Percentiles rank a stretch among this genome's conserved stretches.
These are phyloP conservation scores for Meteorus sp. DNA, from an alignment of 1,140 invertebrate genomes.

Conservation along the genomic window DNA sequence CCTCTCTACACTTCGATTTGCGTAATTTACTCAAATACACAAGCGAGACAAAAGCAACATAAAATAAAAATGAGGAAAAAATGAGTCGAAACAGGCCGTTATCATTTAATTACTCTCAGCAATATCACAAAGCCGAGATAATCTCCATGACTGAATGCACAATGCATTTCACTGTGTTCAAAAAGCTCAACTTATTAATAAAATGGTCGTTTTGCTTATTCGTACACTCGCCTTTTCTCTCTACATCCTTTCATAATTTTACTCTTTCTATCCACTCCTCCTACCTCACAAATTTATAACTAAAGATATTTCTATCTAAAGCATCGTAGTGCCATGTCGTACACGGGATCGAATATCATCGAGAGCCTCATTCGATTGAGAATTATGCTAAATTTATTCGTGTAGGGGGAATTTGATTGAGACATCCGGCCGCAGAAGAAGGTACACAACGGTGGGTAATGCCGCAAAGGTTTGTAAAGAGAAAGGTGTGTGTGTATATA, in stretches of 20 bases:
- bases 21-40: slow-evolving; percentile 22
- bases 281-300: too few species aligned
- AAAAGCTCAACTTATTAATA: slow-evolving; percentile 52
- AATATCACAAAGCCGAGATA: slow-evolving; percentile 39
- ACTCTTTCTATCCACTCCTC: too few species aligned
- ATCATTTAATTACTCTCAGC: slow-evolving; percentile 47
- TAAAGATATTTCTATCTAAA: too few species aligned
- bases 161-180: slow-evolving; percentile 39
- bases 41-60: slow-evolving; percentile 17
- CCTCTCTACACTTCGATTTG: slow-evolving; percentile 1
- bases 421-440: slow-evolving; percentile 3
- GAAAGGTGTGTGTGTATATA: background rate
- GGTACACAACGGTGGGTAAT: background rate
- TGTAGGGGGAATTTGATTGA: slow-evolving; percentile 12
- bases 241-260: background rate
- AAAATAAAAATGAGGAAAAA: slow-evolving; percentile 21
- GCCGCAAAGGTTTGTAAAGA: background rate
- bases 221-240: background rate
- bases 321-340: too few species aligned
- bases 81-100: slow-evolving; percentile 36
- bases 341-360: slow-evolving; percentile 11
- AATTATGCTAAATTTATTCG: slow-evolving; percentile 15
- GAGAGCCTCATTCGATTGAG: slow-evolving; percentile 10
- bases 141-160: slow-evolving; percentile 47
- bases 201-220: slow-evolving; percentile 36